Percentiles rank a stretch among this genome's conserved stretches.
Evolutionary conservation across 2,888 invertebrate species (phyloP).

Genomic region (Ypsolopha scabrella): DNA sequence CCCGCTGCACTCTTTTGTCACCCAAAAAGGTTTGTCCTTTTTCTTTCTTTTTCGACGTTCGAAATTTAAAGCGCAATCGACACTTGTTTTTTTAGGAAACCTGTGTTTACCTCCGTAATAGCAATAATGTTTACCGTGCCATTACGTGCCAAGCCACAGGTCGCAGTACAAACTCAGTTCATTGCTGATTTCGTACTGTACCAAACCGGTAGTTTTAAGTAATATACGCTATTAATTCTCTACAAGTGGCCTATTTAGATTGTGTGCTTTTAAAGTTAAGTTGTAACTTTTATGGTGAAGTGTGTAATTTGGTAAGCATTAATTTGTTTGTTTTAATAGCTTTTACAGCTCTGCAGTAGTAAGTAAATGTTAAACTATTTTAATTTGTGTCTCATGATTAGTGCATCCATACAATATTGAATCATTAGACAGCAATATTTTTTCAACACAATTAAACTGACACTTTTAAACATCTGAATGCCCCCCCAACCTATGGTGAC

Average conservation of each 20-base stretch:
- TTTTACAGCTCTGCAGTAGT: too few relatives aligned
- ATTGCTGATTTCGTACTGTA: constrained; percentile 30
- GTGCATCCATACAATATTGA: too few relatives aligned
- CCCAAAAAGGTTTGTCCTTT: constrained; percentile 25
- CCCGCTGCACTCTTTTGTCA: not conserved
- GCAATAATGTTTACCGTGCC: constrained; percentile 61
- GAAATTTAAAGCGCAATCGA: constrained; percentile 46
- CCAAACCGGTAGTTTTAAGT: constrained; percentile 38
- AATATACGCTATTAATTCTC: constrained; percentile 51
- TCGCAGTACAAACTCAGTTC: constrained; percentile 37
- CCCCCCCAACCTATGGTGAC: too few relatives aligned
- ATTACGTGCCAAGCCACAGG: constrained; percentile 54
- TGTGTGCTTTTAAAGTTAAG: not conserved
- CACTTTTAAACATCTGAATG: too few relatives aligned
- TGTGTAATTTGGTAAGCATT: too few relatives aligned
- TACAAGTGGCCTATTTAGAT: not conserved
- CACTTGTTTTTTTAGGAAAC: constrained; percentile 36
- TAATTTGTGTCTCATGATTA: too few relatives aligned
- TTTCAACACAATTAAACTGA: too few relatives aligned
- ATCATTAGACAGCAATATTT: too few relatives aligned
- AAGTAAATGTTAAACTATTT: too few relatives aligned
- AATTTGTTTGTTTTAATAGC: too few relatives aligned
- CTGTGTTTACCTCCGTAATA: constrained; percentile 61
- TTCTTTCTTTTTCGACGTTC: constrained; percentile 32
- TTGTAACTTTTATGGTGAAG: too few relatives aligned